These are phyloP conservation scores for Gallinago solitaria DNA, from an alignment of 2,797 vertebrate species.

Conservation along the genomic window DNA sequence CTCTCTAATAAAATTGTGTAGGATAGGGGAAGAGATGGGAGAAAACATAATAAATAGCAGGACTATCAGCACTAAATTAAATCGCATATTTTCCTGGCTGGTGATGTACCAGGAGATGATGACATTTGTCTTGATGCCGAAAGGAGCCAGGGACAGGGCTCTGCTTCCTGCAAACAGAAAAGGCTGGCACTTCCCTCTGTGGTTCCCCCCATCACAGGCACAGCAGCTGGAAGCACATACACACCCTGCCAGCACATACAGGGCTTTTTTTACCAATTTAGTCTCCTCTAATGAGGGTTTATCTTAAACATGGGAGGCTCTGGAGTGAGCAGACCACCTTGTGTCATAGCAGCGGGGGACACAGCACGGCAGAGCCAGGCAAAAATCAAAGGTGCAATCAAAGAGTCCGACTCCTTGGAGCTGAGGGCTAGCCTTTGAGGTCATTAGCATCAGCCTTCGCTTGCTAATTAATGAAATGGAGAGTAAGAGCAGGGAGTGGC, in stretches of 20 bases:
- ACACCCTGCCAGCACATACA: accelerated
- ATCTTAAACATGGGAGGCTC: neutral
- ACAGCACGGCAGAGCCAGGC: neutral
- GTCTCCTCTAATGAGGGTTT: neutral
- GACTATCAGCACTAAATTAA: conserved; percentile 62
- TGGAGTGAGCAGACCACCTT: accelerated
- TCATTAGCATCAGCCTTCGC: neutral
- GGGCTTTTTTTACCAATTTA: accelerated
- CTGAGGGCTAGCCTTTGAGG: neutral
- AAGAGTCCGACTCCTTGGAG: neutral
- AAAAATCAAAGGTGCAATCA: neutral
- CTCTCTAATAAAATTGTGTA: conserved; percentile 69
- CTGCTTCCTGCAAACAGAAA: neutral
- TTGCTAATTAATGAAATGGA: neutral
- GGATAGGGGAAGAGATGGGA: conserved; percentile 45
- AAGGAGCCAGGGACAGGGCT: neutral
- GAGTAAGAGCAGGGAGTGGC: neutral
- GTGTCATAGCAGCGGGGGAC: accelerated
- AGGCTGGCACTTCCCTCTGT: neutral
- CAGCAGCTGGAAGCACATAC: neutral
- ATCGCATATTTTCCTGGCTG: conserved; percentile 22
- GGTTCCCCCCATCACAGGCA: neutral
- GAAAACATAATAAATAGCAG: conserved; percentile 63
- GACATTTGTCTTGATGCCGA: neutral
- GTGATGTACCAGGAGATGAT: conserved; percentile 19